phyloP scores from a whole-genome alignment of 2,113 vertebrate genomes.

The Scomber scombrus region DNA sequence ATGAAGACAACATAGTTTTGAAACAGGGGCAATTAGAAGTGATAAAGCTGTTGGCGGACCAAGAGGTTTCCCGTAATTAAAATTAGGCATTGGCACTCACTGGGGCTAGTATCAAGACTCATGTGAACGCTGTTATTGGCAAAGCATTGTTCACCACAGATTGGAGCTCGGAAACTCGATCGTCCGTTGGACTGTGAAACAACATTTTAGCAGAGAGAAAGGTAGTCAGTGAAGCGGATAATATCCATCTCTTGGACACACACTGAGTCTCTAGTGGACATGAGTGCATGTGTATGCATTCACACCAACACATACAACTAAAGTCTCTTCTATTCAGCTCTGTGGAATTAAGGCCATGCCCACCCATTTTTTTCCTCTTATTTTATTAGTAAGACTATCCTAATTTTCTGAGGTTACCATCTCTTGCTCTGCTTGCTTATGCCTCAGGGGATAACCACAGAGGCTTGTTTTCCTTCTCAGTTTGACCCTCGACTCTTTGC shows the following conservation, averaged over 20 bases:
- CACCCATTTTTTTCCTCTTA: neutral
- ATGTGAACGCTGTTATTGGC: constrained; percentile 77
- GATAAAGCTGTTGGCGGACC: constrained; percentile 71
- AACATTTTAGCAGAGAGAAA: constrained; percentile 64
- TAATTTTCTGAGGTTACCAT: constrained; percentile 26
- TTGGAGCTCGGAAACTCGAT: constrained; percentile 74
- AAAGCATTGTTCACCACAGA: constrained; percentile 65
- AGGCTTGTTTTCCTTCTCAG: constrained; percentile 40
- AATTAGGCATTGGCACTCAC: constrained; percentile 68
- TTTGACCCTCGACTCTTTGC: constrained; percentile 27
- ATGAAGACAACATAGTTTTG: constrained; percentile 59
- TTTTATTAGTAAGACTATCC: constrained; percentile 33
- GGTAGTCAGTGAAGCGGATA: constrained; percentile 63
- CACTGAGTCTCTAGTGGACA: constrained; percentile 42
- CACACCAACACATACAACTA: neutral
- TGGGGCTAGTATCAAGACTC: constrained; percentile 55
- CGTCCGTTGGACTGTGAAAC: constrained; percentile 68
- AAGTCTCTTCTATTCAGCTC: neutral
- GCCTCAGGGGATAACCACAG: constrained; percentile 19
- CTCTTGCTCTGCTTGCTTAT: constrained; percentile 7
- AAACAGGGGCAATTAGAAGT: constrained; percentile 76
- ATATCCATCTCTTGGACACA: constrained; percentile 65
- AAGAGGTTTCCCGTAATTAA: constrained; percentile 78
- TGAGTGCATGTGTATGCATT: neutral
- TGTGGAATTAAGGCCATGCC: constrained; percentile 29